These are phyloP conservation scores for Orthonevra nobilis DNA, from an alignment of 2,888 invertebrate species.

Conservation along the genomic window DNA sequence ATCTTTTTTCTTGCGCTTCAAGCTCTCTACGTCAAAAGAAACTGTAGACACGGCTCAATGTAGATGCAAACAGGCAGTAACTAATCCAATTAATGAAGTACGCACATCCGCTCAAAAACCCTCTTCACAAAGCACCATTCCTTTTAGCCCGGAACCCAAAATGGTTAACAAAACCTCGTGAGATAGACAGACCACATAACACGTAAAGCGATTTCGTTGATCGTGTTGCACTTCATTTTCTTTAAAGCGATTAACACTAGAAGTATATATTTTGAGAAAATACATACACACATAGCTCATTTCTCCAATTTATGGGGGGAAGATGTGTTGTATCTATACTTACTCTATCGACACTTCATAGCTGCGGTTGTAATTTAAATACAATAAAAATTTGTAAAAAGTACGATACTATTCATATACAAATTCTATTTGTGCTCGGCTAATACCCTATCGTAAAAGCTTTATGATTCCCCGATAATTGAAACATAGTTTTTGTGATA, in stretches of 20 bases:
- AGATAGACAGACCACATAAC: neutral
- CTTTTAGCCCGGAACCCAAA: slow-evolving; percentile 8
- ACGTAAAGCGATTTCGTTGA: slow-evolving; percentile 2
- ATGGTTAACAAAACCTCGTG: slow-evolving; percentile 15
- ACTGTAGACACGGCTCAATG: neutral
- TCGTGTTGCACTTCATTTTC: slow-evolving; percentile 26
- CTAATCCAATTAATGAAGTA: slow-evolving; percentile 38
- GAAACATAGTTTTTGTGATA: no score
- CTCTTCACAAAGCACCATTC: no score
- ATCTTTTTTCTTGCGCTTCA: slow-evolving; percentile 4
- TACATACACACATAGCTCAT: no score
- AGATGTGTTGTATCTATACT: neutral
- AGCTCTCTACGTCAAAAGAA: slow-evolving; percentile 13
- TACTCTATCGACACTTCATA: no score
- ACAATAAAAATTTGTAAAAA: slow-evolving; percentile 8
- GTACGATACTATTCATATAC: no score
- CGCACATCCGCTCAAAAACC: slow-evolving; percentile 32
- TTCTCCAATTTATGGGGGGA: slow-evolving; percentile 17
- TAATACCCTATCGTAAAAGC: no score
- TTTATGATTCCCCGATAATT: no score
- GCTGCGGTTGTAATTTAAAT: slow-evolving; percentile 33
- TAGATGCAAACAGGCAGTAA: slow-evolving; percentile 3
- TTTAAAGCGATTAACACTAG: slow-evolving; percentile 10
- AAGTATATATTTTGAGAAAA: slow-evolving; percentile 23
- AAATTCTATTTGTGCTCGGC: no score